Percentiles rank a stretch among this genome's conserved stretches.
Evolutionary conservation across 2,113 vertebrate genomes (phyloP).

Genomic region (Phalacrocorax carbo): DNA sequence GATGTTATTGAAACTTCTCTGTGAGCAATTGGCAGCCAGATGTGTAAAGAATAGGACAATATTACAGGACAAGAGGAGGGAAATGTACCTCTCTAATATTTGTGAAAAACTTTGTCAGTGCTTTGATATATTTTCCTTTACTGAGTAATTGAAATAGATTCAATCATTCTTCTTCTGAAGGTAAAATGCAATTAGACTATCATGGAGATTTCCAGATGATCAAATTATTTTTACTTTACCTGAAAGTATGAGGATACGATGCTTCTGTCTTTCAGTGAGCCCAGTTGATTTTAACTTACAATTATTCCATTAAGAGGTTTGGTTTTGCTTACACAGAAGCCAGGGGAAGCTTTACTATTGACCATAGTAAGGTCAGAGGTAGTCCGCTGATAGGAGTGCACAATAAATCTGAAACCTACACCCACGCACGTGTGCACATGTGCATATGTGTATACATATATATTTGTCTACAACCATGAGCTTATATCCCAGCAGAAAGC

Average conservation of each 20-base stretch:
- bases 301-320: background rate
- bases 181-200: background rate
- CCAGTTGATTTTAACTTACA: background rate
- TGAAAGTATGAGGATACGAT: background rate
- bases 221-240: background rate
- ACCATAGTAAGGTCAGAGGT: background rate
- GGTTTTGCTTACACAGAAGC: background rate
- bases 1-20: background rate
- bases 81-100: background rate
- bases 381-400: background rate
- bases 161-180: background rate
- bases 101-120: background rate
- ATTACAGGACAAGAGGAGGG: background rate
- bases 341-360: background rate
- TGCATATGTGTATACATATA: background rate
- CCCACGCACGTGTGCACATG: fast-evolving
- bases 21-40: background rate
- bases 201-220: background rate
- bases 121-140: background rate
- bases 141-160: background rate
- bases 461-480: background rate
- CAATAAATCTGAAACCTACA: background rate
- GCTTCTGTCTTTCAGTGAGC: background rate
- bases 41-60: background rate
- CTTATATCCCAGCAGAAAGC: background rate